Evolutionary conservation across 1,140 invertebrate species (phyloP).

Genomic region (Heliothis subflexa): DNA sequence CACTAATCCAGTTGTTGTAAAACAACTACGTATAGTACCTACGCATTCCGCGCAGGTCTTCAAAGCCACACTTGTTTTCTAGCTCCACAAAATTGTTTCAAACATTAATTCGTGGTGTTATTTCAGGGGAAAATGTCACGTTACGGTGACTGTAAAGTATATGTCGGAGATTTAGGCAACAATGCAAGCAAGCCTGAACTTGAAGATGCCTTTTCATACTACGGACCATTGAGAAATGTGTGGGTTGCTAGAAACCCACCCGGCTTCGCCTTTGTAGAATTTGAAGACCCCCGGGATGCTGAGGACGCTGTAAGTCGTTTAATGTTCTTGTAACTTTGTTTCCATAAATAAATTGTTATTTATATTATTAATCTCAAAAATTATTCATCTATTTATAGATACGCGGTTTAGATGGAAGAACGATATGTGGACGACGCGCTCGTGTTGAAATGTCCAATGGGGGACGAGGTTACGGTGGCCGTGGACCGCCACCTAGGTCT

Average conservation of each 20-base stretch:
- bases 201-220: constrained; percentile 97
- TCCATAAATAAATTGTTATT: constrained; percentile 21
- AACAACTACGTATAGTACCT: background rate
- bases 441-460: constrained; percentile 97
- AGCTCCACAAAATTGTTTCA: background rate
- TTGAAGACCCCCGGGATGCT: constrained; percentile 95
- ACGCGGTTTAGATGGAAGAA: constrained; percentile 90
- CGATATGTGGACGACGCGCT: constrained; percentile 95
- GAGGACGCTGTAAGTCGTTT: constrained; percentile 94
- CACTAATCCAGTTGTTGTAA: background rate
- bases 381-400: constrained; percentile 62
- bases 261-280: constrained; percentile 98
- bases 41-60: constrained; percentile 18
- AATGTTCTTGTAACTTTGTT: background rate
- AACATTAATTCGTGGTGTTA: constrained; percentile 15
- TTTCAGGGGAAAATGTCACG: constrained; percentile 88
- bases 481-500: constrained; percentile 86
- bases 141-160: constrained; percentile 97
- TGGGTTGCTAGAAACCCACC: constrained; percentile 98
- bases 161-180: constrained; percentile 97
- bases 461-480: constrained; percentile 89
- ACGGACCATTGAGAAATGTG: constrained; percentile 96
- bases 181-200: constrained; percentile 96
- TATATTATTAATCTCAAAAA: constrained; percentile 1
- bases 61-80: constrained; percentile 9